Percentiles rank a stretch among this genome's conserved stretches.
Evolutionary conservation across 92 coral and sea anemone genomes (phyloP).

Genomic region (Phenganax subtilis): DNA sequence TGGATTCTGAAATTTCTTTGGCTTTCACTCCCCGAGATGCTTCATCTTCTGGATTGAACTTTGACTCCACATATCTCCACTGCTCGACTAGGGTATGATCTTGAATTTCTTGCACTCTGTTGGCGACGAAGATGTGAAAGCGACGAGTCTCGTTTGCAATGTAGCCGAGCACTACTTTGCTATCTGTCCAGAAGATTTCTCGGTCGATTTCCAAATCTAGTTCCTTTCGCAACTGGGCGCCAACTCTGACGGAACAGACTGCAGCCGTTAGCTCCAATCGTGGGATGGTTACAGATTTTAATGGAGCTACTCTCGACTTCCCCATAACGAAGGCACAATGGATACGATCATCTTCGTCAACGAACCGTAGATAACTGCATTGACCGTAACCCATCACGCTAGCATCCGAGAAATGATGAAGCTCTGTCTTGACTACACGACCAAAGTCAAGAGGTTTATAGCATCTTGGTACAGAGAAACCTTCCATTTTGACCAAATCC

Average conservation of each 20-base stretch:
- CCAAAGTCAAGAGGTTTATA: conserved; percentile 8
- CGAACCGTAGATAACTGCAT: conserved; percentile 29
- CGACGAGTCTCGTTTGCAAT: conserved; percentile 30
- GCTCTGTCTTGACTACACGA: neutral
- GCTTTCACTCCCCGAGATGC: conserved; percentile 33
- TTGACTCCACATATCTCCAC: conserved; percentile 28
- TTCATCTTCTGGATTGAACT: conserved; percentile 41
- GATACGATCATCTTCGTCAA: conserved; percentile 3
- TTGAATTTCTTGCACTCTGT: conserved; percentile 37
- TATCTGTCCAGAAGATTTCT: conserved; percentile 41
- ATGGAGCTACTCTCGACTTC: conserved; percentile 28
- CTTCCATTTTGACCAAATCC: neutral
- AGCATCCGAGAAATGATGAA: conserved; percentile 34
- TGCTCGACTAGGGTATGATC: conserved; percentile 19
- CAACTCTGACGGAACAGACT: conserved; percentile 1
- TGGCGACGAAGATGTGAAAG: conserved; percentile 31
- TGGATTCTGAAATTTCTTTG: conserved; percentile 15
- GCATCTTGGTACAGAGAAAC: neutral
- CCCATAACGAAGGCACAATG: conserved; percentile 34
- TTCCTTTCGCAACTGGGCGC: conserved; percentile 28
- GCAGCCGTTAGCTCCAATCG: conserved; percentile 32
- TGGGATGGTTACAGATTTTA: conserved; percentile 14
- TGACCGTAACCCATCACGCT: conserved; percentile 24
- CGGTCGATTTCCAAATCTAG: neutral
- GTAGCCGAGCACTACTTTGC: conserved; percentile 27